Evolutionary conservation across 1,140 invertebrate genomes (phyloP), one percentile per base, ranked within the genome.

Genomic region (Rhysida immarginata): DNA sequence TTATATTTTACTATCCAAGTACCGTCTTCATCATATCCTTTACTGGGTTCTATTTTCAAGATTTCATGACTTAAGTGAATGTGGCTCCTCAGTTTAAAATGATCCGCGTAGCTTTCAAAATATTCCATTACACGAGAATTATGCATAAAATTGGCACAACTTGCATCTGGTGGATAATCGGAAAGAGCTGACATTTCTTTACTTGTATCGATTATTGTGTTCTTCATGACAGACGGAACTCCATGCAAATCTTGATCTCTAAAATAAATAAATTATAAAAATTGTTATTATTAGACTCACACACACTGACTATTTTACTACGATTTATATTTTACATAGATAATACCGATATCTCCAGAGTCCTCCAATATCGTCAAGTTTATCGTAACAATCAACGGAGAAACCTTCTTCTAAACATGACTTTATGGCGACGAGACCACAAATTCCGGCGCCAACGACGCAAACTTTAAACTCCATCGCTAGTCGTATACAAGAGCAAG

Each of bases 121-220:
- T 76, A 76, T 53, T 71, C 60, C n/a, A 66, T 49, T 14, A 75
- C 66, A 41, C 65, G 58, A 3, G 62, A 62, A 56, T 75, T 68
- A 58, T 71, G 73, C 73, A 75, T 73, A 57, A 69, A 75, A 58
- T 72, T 69, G 0, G 75, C 70, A 29, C 58, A 73, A 3, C 73
- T 64, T n/a, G 52, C 58, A 1, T 74, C 71, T 11, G 72, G 71
- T 0, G 74, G 74, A 56, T 70, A 77, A 62, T 77, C 75, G 29
- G 71, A 74, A 63, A 68, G 77, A 1, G 68, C 63, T 70, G 73
- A 74, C 64, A 77, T 68, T 60, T 76, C 75, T 54, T 77, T 77
- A 35, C 70, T 73, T 0, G 73, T 72, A 61, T 77, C 76, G 14
- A 72, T 69, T 8, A 76, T 64, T 1, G 71, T 74, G 20, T 67